Conservation (phyloP, 2,888 invertebrate species). For the Morpho deidamia region DNA sequence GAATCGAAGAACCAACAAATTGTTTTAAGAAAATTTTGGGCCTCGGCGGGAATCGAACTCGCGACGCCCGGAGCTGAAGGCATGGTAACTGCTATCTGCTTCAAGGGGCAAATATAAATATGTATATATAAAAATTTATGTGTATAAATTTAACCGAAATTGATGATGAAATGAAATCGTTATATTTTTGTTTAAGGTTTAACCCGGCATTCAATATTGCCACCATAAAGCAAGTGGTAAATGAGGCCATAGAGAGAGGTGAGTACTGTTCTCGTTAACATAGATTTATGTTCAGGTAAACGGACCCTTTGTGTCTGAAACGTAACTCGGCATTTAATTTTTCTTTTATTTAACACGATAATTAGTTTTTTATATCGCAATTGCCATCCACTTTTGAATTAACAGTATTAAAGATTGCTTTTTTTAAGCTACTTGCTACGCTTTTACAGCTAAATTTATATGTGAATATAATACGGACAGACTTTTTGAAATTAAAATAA, state of each 20-base stretch:
- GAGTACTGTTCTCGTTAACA: constrained; percentile 39
- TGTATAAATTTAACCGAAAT: no score
- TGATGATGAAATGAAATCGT: no score
- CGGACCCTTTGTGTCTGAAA: constrained; percentile 1
- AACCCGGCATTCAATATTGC: constrained; percentile 96
- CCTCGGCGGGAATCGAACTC: no score
- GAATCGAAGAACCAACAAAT: no score
- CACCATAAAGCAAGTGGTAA: constrained; percentile 95
- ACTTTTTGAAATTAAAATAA: no score
- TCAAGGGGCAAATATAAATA: no score
- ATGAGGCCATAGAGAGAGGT: constrained; percentile 97
- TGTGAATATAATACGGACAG: background rate
- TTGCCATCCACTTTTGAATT: background rate
- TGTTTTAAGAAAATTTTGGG: no score
- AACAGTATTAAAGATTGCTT: background rate
- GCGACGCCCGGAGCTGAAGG: no score
- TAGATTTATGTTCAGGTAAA: constrained; percentile 21
- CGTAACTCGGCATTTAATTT: background rate
- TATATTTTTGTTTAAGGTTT: constrained; percentile 81
- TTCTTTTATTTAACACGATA: background rate
- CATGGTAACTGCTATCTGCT: no score
- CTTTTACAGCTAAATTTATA: constrained; percentile 16
- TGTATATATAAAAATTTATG: no score
- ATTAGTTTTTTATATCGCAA: background rate
- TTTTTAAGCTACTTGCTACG: background rate